Evolutionary conservation across 1,140 invertebrate species (phyloP).

Genomic region (Caligus rogercresseyi): DNA sequence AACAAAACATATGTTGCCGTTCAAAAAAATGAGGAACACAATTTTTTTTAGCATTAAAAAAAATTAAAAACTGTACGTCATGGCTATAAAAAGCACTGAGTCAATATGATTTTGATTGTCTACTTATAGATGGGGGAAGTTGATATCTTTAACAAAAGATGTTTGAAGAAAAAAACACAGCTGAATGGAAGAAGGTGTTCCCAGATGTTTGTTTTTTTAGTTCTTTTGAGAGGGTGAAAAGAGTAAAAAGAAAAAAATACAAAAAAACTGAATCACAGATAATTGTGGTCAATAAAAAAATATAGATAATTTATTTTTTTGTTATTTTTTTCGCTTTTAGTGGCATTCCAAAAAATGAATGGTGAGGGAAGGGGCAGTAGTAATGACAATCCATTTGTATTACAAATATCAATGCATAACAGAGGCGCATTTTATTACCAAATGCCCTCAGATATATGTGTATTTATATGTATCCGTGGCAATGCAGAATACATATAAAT

Average conservation of each 20-base stretch:
- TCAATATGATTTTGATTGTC: too few relatives aligned
- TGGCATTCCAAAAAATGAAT: background rate
- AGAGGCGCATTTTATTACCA: too few relatives aligned
- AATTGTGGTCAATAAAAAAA: background rate
- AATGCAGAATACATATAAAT: too few relatives aligned
- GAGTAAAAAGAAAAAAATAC: background rate
- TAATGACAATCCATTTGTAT: background rate
- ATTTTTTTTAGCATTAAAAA: background rate
- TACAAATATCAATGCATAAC: background rate
- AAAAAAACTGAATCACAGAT: background rate
- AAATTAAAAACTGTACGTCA: slow-evolving; percentile 1
- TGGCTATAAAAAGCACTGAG: too few relatives aligned
- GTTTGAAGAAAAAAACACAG: too few relatives aligned
- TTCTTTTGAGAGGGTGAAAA: background rate
- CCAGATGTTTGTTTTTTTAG: background rate
- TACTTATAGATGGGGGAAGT: too few relatives aligned
- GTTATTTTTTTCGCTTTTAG: background rate
- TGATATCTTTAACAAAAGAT: background rate
- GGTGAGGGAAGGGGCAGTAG: background rate
- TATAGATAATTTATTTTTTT: background rate
- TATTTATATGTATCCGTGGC: too few relatives aligned
- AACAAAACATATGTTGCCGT: background rate
- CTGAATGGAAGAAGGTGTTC: too few relatives aligned
- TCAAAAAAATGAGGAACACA: background rate
- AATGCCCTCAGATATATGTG: too few relatives aligned